phyloP scores from a whole-genome alignment of 2,113 vertebrate genomes.

The Myxocyprinus asiaticus region DNA sequence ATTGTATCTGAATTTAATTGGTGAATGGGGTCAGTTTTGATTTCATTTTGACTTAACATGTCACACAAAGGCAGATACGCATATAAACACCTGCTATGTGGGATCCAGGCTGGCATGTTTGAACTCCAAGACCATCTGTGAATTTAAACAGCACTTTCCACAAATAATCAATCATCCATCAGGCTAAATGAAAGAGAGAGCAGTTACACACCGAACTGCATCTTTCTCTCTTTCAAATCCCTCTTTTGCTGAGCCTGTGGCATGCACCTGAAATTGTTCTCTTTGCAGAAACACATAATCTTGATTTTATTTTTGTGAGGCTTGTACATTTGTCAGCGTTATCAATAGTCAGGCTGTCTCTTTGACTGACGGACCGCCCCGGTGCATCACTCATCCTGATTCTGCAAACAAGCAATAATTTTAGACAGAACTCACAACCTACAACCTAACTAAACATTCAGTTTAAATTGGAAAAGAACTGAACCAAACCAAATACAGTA shows the following conservation, averaged over 20 bases:
- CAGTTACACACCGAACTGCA: background rate
- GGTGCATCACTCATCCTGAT: slow-evolving; percentile 12
- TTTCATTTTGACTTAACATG: too few species aligned
- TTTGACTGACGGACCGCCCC: slow-evolving; percentile 18
- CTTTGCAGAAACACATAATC: slow-evolving; percentile 22
- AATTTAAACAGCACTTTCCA: slow-evolving; percentile 23
- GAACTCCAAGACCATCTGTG: slow-evolving; percentile 18
- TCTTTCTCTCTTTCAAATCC: slow-evolving; percentile 6
- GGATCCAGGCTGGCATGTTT: slow-evolving; percentile 2
- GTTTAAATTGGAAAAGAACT: background rate
- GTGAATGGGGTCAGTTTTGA: too few species aligned
- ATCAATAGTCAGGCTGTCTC: slow-evolving; percentile 13
- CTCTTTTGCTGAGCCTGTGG: slow-evolving; percentile 24
- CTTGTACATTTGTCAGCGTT: slow-evolving; percentile 38
- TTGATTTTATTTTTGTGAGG: slow-evolving; percentile 26
- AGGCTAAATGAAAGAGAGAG: slow-evolving; percentile 21
- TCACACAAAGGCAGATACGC: too few species aligned
- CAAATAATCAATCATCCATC: slow-evolving; percentile 32
- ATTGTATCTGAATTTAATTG: too few species aligned
- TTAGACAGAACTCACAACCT: slow-evolving; percentile 1
- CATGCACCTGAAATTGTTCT: slow-evolving; percentile 20
- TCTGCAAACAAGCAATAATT: slow-evolving; percentile 33
- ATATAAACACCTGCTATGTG: slow-evolving; percentile 1
- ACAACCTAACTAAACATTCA: background rate
- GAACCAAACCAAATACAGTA: background rate